phyloP scores from a whole-genome alignment of 2,113 vertebrate species.

The Micromys minutus region DNA sequence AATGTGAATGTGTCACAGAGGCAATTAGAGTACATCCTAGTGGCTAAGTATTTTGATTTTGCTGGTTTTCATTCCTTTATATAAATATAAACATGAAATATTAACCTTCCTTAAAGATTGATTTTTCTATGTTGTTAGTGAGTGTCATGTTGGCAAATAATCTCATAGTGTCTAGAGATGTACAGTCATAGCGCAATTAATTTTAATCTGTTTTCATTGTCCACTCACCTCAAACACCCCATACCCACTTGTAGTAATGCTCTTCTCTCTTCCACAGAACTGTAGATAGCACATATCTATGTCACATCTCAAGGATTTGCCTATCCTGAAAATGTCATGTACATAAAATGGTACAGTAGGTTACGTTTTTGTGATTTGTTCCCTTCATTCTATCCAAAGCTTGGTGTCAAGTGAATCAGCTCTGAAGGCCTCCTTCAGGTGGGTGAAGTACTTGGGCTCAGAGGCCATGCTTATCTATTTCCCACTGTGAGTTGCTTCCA shows the following conservation, averaged over 20 bases:
- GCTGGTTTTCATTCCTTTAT: background rate
- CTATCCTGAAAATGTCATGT: conserved; percentile 7
- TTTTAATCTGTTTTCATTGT: background rate
- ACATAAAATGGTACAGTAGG: background rate
- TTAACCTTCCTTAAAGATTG: background rate
- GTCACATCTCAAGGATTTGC: too few relatives aligned
- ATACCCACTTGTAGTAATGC: background rate
- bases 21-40: background rate
- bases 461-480: background rate
- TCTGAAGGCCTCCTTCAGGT: background rate
- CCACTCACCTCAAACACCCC: accelerated
- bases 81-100: background rate
- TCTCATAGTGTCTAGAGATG: background rate
- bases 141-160: background rate
- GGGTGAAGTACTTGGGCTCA: background rate
- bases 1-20: background rate
- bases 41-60: background rate
- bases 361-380: background rate
- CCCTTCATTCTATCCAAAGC: background rate
- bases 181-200: background rate
- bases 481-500: background rate
- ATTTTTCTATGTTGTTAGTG: background rate
- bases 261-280: too few relatives aligned
- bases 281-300: background rate
- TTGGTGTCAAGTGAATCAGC: background rate